Percentiles rank a stretch among this genome's conserved stretches.
Conservation (phyloP, 1,140 invertebrate species). For the Heliothis virescens region DNA sequence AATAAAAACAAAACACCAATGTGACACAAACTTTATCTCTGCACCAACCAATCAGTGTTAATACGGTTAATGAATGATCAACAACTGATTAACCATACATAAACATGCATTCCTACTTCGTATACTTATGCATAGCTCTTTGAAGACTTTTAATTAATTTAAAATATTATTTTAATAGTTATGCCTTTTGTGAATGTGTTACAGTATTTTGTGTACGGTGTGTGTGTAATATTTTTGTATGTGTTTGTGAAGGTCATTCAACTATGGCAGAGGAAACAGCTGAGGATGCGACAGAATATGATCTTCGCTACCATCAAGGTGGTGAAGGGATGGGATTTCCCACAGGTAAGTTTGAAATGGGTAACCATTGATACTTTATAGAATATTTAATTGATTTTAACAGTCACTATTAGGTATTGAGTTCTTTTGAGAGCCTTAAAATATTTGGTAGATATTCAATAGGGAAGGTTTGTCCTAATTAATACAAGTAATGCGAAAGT, state of each 20-base stretch:
- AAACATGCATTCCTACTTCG: not conserved
- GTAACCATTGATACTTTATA: too few species aligned
- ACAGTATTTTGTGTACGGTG: not conserved
- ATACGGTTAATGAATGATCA: conserved; percentile 27
- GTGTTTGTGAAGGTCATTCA: conserved; percentile 87
- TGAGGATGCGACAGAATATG: conserved; percentile 98
- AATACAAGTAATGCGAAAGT: too few species aligned
- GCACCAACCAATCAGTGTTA: not conserved
- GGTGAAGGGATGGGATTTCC: conserved; percentile 98
- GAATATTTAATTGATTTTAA: too few species aligned
- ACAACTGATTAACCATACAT: not conserved
- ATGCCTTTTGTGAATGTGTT: not conserved
- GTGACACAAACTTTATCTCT: not conserved
- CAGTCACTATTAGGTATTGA: too few species aligned
- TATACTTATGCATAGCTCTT: not conserved
- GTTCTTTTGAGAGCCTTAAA: too few species aligned
- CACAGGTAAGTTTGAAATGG: conserved; percentile 90
- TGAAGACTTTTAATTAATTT: too few species aligned
- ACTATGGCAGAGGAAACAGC: conserved; percentile 98
- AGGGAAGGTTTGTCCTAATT: too few species aligned
- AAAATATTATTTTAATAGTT: not conserved
- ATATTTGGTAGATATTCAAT: too few species aligned
- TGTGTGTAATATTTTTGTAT: conserved; percentile 23
- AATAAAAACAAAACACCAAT: conserved; percentile 15
- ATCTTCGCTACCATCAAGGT: conserved; percentile 99